Base-by-base conservation (phyloP, 2,113 vertebrate species). In the Phodopus roborovskii region DNA sequence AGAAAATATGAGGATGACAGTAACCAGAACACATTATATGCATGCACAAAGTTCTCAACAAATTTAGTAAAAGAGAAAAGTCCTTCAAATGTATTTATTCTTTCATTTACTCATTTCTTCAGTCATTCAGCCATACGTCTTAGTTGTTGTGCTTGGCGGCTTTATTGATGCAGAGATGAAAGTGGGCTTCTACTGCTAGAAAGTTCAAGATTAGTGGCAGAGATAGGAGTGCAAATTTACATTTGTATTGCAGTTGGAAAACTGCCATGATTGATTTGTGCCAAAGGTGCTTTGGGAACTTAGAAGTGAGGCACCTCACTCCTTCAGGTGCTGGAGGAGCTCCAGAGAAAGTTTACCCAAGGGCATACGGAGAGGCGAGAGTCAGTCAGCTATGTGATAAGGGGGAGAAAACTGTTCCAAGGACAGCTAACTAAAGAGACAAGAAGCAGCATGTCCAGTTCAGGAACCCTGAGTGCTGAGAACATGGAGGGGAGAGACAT, bases 161-260 rank as follows among this genome's bases (percentile, higher is more conserved):
- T 84, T 45, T 45, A 58, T 58, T 39, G 50, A 66, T 77, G 17
- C 10, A 71, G 50, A 71, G 45, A 56, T 90, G 56, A 90, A 94
- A 95, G 71, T 95, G 13, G 9, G 2, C 50, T 50, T 13, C 56
- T 87, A n/a, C 70, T 1, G 17, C 79, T 94, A 83, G 88, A 68
- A 97, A 42, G 42, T 95, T 93, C 26, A 96, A 91, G 45, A 81
- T 82, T 48, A 82, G 68, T 92, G 12, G 48, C 75, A 90, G 42
- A 97, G 56, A 92, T 68, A 42, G n/a, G 70, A 26, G 42, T 75
- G 24, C n/a, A 91, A 36, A 79, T 78, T 78, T 91, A 82, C 1
- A 68, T 58, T 82, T 83, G 6, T n/a, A 28, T 36, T 36, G 48
- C 30, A 88, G 33, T 36, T 93, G 75, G 39, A 58, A 87, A 90